Conservation (phyloP, 2,797 vertebrate species). For the Gymnocypris eckloni region DNA sequence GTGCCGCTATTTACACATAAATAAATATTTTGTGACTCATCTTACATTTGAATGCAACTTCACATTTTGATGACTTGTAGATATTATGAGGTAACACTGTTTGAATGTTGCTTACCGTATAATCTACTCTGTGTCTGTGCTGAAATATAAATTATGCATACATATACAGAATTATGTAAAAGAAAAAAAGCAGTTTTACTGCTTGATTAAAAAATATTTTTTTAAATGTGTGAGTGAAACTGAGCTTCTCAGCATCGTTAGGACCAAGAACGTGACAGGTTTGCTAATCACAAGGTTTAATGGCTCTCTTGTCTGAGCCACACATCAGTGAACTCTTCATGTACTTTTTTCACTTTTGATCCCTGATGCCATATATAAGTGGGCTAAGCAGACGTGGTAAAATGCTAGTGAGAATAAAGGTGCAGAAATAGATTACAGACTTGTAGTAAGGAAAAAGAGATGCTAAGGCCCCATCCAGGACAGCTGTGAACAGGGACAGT, state of each 20-base stretch:
- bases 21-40: neutral
- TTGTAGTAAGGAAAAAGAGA: neutral
- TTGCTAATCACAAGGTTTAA: neutral
- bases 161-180: too few species aligned
- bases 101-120: too few species aligned
- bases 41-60: too few species aligned
- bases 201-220: too few species aligned
- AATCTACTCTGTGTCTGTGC: too few species aligned
- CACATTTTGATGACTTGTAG: too few species aligned
- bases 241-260: neutral
- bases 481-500: constrained; percentile 3
- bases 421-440: constrained; percentile 1
- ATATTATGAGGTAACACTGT: too few species aligned
- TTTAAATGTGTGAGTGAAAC: too few species aligned
- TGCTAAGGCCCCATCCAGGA: neutral
- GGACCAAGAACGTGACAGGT: neutral
- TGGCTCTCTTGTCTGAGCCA: neutral
- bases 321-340: constrained; percentile 24
- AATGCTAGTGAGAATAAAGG: constrained; percentile 22
- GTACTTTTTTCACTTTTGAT: constrained; percentile 34
- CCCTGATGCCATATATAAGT: too few species aligned
- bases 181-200: too few species aligned
- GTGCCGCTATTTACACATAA: too few species aligned
- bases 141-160: too few species aligned
- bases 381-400: constrained; percentile 43